phyloP scores from a whole-genome alignment of 37 sponge, comb jelly and placozoan species.

The Ephydatia muelleri region DNA sequence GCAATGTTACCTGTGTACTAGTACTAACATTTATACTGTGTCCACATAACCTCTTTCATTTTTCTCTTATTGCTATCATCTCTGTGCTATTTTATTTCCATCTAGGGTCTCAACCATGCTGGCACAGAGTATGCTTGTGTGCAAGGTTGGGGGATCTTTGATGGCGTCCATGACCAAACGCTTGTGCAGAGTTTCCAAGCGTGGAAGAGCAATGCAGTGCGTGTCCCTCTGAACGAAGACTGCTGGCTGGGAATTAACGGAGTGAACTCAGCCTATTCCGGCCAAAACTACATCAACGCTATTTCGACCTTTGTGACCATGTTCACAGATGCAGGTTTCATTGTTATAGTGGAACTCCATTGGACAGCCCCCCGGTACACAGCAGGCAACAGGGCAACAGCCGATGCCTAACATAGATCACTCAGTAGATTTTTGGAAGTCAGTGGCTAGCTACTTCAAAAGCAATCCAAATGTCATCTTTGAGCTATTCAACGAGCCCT shows the following conservation, averaged over 20 bases:
- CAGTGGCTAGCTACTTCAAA: conserved; percentile 14
- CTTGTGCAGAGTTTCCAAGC: conserved; percentile 23
- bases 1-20: not conserved
- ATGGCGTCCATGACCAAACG: conserved; percentile 6
- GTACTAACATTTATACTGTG: too few relatives aligned
- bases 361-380: conserved; percentile 33
- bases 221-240: conserved; percentile 38
- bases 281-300: conserved; percentile 16
- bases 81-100: not conserved
- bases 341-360: conserved; percentile 35
- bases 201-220: conserved; percentile 24
- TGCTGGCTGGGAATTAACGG: conserved; percentile 49
- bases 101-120: conserved; percentile 30
- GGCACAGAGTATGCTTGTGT: conserved; percentile 37
- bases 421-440: conserved; percentile 34
- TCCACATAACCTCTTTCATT: not conserved
- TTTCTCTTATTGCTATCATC: not conserved
- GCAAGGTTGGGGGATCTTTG: conserved; percentile 34
- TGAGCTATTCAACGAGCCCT: conserved; percentile 48
- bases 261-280: conserved; percentile 21
- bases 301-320: not conserved
- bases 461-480: conserved; percentile 30
- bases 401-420: conserved; percentile 44
- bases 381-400: conserved; percentile 20
- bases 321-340: conserved; percentile 29